Base-by-base conservation (phyloP, 2,113 vertebrate genomes). In the Zeus faber region DNA sequence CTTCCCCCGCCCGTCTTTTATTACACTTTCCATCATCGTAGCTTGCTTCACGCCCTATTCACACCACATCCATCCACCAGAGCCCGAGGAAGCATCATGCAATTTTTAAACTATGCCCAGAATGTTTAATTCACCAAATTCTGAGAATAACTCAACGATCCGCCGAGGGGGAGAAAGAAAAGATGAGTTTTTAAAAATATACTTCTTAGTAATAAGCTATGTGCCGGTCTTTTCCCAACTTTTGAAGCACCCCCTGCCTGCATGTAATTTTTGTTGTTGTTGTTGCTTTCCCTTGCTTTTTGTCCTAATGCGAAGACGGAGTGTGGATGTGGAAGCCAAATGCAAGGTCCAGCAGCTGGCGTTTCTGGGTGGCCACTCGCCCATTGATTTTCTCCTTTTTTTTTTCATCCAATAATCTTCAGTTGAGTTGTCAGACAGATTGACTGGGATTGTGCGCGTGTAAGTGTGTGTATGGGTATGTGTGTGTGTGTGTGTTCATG, bases 341-440 rank as follows among this genome's bases (percentile, higher is more conserved):
- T 45, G 58, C 58, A 57, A 53, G 2, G 6, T 39, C 29, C 23
- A 65, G 61, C 60, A 41, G 64, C 66, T 67, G 67, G 58, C 70
- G 49, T 75, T 79, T 65, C 70, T 66, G 31, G 61, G 75, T 72
- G 73, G 69, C 66, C 44, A 61, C 62, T 43, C 27, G 50, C 43
- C 5, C 76, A 82, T 86, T 76, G 81, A 86, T 82, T 80, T 74
- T 52, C 43, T 53, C n/a, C 26, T 44, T 59, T 24, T 25, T 75
- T 73, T 63, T 35, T 63, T 60, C 62, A 43, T 74, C 64, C 77
- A 74, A 72, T 79, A 82, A 73, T 74, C 72, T 68, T 71, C 50
- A 65, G 71, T 43, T 70, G 75, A 77, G 69, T 54, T 82, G 75
- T 81, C 77, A 49, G 66, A 74, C 65, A 67, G 72, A 83, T 83